Percentiles rank a stretch among this genome's conserved stretches.
phyloP scores from a whole-genome alignment of 2,888 invertebrate species.

The Operophtera brumata region DNA sequence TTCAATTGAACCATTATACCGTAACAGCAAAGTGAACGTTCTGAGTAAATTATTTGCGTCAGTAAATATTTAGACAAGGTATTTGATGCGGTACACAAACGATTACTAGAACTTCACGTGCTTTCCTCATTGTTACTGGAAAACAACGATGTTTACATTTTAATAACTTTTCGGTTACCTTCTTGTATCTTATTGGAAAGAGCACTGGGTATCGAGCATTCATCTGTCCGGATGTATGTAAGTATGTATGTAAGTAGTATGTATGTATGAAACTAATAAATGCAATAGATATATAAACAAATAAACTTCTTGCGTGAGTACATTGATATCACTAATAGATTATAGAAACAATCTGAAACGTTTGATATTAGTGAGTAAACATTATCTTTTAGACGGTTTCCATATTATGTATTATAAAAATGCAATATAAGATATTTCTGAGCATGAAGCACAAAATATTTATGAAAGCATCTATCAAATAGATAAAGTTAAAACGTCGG shows the following conservation, averaged over 20 bases:
- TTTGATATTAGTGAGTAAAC: too few relatives aligned
- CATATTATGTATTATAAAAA: neutral
- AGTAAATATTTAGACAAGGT: conserved; percentile 24
- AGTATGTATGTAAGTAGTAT: too few relatives aligned
- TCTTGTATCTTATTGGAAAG: too few relatives aligned
- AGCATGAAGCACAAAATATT: neutral
- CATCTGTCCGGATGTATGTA: too few relatives aligned
- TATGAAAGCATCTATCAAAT: conserved; percentile 17
- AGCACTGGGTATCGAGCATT: too few relatives aligned
- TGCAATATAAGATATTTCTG: neutral
- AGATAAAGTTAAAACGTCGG: conserved; percentile 10
- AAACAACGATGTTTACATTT: neutral
- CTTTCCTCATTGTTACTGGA: conserved; percentile 3
- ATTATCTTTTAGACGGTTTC: neutral
- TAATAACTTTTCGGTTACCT: too few relatives aligned
- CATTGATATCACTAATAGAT: too few relatives aligned
- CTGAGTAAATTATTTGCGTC: conserved; percentile 20
- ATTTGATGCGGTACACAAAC: conserved; percentile 5
- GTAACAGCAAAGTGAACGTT: conserved; percentile 8
- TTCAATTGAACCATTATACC: neutral
- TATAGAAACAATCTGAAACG: too few relatives aligned
- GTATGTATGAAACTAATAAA: too few relatives aligned
- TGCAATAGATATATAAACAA: too few relatives aligned
- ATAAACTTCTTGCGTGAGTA: too few relatives aligned
- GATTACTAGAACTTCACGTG: conserved; percentile 10